Conservation (phyloP, 2,888 invertebrate species). For the Cheilosia urbana region DNA sequence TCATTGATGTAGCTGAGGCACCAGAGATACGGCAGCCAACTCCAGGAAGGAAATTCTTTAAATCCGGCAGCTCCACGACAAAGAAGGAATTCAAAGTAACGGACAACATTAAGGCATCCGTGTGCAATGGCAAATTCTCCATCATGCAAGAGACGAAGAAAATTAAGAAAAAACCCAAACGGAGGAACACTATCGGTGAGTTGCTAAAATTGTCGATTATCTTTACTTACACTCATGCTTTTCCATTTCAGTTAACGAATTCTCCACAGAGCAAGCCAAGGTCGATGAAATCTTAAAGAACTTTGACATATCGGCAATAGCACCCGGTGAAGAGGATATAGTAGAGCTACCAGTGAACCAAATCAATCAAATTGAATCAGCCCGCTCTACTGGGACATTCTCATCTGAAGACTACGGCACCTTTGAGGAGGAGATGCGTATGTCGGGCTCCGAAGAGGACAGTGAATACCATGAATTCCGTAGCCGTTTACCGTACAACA, state of each 20-base stretch:
- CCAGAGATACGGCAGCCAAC: conserved; percentile 31
- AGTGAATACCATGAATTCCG: conserved; percentile 78
- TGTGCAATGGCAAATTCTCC: conserved; percentile 80
- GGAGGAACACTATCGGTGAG: conserved; percentile 72
- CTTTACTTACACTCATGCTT: background rate
- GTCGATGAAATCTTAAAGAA: conserved; percentile 82
- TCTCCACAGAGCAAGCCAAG: conserved; percentile 82
- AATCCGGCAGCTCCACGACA: conserved; percentile 79
- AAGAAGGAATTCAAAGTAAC: conserved; percentile 81
- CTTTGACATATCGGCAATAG: conserved; percentile 78
- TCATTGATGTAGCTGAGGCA: conserved; percentile 52
- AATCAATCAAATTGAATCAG: conserved; percentile 16
- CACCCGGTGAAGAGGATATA: conserved; percentile 54
- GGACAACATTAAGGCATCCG: conserved; percentile 80
- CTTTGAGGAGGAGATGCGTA: conserved; percentile 56
- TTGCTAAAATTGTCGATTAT: background rate
- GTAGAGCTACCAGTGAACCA: background rate
- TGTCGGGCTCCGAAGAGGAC: conserved; percentile 22
- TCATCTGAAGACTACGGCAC: conserved; percentile 45
- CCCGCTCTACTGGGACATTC: conserved; percentile 46
- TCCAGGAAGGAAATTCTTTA: conserved; percentile 81
- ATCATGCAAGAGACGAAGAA: conserved; percentile 78
- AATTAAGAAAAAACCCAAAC: conserved; percentile 69
- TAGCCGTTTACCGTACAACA: conserved; percentile 81
- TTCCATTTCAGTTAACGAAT: conserved; percentile 77